These are phyloP conservation scores for Drosophila kanekoi DNA, from an alignment of 2,888 invertebrate genomes.

Conservation along the genomic window DNA sequence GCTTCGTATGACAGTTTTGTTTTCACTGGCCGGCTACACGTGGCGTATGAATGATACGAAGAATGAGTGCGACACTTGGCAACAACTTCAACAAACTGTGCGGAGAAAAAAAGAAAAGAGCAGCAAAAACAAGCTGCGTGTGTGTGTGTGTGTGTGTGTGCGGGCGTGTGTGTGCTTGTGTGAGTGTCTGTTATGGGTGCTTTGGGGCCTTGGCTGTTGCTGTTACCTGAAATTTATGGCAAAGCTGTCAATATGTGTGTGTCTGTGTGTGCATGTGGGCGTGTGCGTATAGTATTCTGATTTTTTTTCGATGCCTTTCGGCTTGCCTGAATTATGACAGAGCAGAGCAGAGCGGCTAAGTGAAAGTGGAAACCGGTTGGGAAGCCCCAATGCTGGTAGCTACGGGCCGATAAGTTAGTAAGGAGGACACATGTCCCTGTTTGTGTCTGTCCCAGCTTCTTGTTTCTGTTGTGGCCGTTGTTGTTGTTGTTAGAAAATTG, in stretches of 20 bases:
- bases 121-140: conserved; percentile 7
- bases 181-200: background rate
- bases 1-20: conserved; percentile 13
- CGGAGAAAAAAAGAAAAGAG: conserved; percentile 2
- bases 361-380: conserved; percentile 26
- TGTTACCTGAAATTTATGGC: conserved; percentile 72
- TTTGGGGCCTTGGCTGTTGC: conserved; percentile 30
- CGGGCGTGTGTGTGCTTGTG: conserved; percentile 5
- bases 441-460: conserved; percentile 20
- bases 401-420: conserved; percentile 40
- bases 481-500: conserved; percentile 63
- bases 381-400: conserved; percentile 10
- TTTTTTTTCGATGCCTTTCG: conserved; percentile 15
- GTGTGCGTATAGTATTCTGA: background rate
- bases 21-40: conserved; percentile 26
- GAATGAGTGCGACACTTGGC: conserved; percentile 47
- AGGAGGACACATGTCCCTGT: conserved; percentile 50
- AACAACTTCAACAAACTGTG: conserved; percentile 21
- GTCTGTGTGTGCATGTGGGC: conserved; percentile 12
- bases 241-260: conserved; percentile 66
- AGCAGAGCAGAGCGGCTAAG: conserved; percentile 12
- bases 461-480: conserved; percentile 38
- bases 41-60: conserved; percentile 65
- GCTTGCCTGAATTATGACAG: conserved; percentile 65
- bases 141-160: conserved; percentile 8